These are phyloP conservation scores for Hypselothyrea guttata DNA, from an alignment of 2,888 invertebrate genomes.

Conservation along the genomic window DNA sequence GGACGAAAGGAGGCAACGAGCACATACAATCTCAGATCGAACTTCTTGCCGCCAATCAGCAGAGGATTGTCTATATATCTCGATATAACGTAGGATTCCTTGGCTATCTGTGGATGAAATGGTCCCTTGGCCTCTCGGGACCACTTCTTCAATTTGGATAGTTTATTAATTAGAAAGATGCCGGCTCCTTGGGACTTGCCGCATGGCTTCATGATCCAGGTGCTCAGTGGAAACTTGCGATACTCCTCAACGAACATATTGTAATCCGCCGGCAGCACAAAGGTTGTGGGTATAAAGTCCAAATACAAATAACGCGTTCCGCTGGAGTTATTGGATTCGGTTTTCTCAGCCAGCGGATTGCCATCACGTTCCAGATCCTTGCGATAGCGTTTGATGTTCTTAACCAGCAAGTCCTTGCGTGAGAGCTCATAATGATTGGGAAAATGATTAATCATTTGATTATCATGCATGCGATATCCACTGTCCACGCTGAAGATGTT, in stretches of 20 bases:
- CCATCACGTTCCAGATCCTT: slow-evolving; percentile 96
- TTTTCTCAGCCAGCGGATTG: slow-evolving; percentile 91
- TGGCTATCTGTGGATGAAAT: slow-evolving; percentile 91
- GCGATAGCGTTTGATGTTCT: slow-evolving; percentile 96
- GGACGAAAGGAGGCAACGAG: slow-evolving; percentile 96
- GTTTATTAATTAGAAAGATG: slow-evolving; percentile 96
- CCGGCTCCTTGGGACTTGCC: slow-evolving; percentile 96
- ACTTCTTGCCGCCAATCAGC: slow-evolving; percentile 97
- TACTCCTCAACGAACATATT: slow-evolving; percentile 99
- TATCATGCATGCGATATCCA: slow-evolving; percentile 94
- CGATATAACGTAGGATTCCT: slow-evolving; percentile 98
- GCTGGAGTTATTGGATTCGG: slow-evolving; percentile 83
- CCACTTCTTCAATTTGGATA: slow-evolving; percentile 96
- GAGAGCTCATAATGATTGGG: slow-evolving; percentile 97
- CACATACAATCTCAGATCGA: slow-evolving; percentile 95
- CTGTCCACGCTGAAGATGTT: slow-evolving; percentile 95
- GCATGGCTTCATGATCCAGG: slow-evolving; percentile 99
- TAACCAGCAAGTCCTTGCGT: slow-evolving; percentile 96
- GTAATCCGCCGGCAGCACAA: slow-evolving; percentile 96
- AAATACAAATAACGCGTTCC: slow-evolving; percentile 91
- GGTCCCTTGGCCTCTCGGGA: slow-evolving; percentile 93
- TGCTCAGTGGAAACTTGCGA: slow-evolving; percentile 94
- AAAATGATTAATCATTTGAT: slow-evolving; percentile 97
- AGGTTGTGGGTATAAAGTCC: slow-evolving; percentile 96
- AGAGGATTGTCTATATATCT: slow-evolving; percentile 98